Evolutionary conservation across 2,797 vertebrate genomes (phyloP), one percentile per base, ranked within the genome.

Genomic region (Ambastaia sidthimunki): DNA sequence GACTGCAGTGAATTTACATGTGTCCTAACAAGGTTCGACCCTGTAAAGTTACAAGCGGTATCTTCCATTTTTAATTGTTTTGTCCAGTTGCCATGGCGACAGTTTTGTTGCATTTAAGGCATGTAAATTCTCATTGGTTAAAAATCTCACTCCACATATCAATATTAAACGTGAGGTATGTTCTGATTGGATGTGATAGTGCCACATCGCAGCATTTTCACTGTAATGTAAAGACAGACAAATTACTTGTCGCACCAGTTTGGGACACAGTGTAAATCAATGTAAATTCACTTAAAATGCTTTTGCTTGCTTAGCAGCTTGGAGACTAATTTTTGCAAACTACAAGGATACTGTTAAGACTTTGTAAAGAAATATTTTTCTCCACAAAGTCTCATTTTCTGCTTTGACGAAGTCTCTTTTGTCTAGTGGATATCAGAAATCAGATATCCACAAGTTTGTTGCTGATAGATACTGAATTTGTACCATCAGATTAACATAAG

Each of bases 261-360:
- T 76, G 57, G 74, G 50, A 76, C 48, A 28, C 34, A 10, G 31
- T 50, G 7, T 72, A 28, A 1, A 28, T 62, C 25, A 7, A 1
- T 41, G 10, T 28, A 57, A 57, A 76, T 76, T 47, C 16, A 44
- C 50, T 55, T 55, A 37, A 57, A 28, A 68, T 48, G 65, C 75
- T 69, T 69, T 59, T 60, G 65, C 65, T 47, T 69, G 74, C 74
- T 76, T 47, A 57, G 52, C 34, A 47, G 65, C 52, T 59, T 10
- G 23, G 52, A 69, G 12, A 69, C 65, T 59, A 59, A 31, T 4
- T 12, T 54, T 54, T 55, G n/a, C 44, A 67, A 76, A 21, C 50
- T 15, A 65, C 15, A 63, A 34, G 16, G 15, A 63, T n/a, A 18
- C 16, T n/a, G 3, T 25, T 48, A 50, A 71, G 28, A n/a, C 13